Percentiles rank a stretch among this genome's conserved stretches.
Evolutionary conservation across 2,797 vertebrate genomes (phyloP).

Genomic region (Remorina albescens): DNA sequence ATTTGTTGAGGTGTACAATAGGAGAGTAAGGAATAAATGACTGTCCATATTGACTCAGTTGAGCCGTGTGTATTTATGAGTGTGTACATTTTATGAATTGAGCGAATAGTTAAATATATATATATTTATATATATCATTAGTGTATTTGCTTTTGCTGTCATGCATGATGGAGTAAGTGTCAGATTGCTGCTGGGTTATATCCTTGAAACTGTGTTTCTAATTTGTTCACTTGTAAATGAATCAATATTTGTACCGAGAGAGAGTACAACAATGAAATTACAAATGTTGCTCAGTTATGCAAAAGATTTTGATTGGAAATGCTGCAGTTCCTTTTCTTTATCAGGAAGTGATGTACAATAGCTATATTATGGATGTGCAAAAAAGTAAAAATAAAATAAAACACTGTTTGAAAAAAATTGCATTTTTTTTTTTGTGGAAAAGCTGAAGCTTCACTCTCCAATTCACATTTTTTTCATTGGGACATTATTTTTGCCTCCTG

Average conservation of each 20-base stretch:
- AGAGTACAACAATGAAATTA: too few species aligned
- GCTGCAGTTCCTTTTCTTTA: not conserved
- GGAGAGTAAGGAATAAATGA: slow-evolving; percentile 13
- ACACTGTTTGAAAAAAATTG: too few species aligned
- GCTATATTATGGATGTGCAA: not conserved
- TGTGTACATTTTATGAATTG: too few species aligned
- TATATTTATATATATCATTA: too few species aligned
- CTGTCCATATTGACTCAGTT: not conserved
- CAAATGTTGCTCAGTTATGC: too few species aligned
- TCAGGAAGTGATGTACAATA: not conserved
- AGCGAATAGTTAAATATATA: too few species aligned
- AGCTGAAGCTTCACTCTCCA: not conserved
- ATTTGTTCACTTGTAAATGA: not conserved
- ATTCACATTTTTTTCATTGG: not conserved
- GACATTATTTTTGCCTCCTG: slow-evolving; percentile 4
- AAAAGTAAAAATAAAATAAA: too few species aligned
- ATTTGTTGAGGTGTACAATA: slow-evolving; percentile 12
- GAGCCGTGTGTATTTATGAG: not conserved
- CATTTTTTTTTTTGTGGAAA: too few species aligned
- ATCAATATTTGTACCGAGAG: too few species aligned
- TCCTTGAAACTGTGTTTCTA: not conserved
- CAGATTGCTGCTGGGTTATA: not conserved
- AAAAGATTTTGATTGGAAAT: not conserved
- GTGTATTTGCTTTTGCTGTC: slow-evolving; percentile 7
- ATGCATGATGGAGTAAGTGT: not conserved